phyloP scores from a whole-genome alignment of 2,113 vertebrate genomes.

The Chloropsis hardwickii region DNA sequence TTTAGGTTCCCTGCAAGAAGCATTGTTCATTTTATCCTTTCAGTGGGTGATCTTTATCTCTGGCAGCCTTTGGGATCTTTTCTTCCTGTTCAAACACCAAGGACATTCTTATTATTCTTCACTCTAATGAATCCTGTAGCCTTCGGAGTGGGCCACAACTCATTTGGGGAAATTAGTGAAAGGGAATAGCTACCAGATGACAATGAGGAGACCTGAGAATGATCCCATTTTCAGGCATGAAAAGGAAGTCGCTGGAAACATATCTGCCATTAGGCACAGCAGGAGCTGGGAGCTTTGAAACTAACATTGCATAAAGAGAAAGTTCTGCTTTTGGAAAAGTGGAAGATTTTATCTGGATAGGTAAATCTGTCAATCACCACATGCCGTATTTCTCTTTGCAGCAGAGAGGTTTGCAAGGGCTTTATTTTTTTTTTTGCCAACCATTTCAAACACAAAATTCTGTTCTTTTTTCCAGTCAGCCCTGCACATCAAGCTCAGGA shows the following conservation, averaged over 20 bases:
- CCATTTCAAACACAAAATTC: conserved; percentile 12
- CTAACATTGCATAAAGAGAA: conserved; percentile 36
- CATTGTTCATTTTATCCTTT: conserved; percentile 61
- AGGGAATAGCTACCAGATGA: conserved; percentile 48
- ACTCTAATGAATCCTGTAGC: conserved; percentile 51
- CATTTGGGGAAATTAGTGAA: conserved; percentile 57
- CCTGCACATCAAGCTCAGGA: not conserved
- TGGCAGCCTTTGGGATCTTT: conserved; percentile 51
- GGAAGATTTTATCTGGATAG: conserved; percentile 34
- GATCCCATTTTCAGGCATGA: conserved; percentile 54
- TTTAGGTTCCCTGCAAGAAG: conserved; percentile 54
- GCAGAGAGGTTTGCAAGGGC: not conserved
- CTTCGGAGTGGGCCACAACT: conserved; percentile 37
- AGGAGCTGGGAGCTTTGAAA: conserved; percentile 48
- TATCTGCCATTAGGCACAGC: conserved; percentile 46
- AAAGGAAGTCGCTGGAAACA: conserved; percentile 57
- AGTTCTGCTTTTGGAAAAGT: conserved; percentile 50
- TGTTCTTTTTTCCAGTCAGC: not conserved
- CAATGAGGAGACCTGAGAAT: conserved; percentile 47
- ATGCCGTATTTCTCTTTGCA: conserved; percentile 42
- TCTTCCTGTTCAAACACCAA: conserved; percentile 44
- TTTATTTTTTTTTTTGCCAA: not conserved
- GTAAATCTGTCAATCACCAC: conserved; percentile 34
- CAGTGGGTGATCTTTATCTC: conserved; percentile 64
- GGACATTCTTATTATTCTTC: conserved; percentile 39